Evolutionary conservation across 2,888 invertebrate species (phyloP).

Genomic region (Syrista parreyssii): DNA sequence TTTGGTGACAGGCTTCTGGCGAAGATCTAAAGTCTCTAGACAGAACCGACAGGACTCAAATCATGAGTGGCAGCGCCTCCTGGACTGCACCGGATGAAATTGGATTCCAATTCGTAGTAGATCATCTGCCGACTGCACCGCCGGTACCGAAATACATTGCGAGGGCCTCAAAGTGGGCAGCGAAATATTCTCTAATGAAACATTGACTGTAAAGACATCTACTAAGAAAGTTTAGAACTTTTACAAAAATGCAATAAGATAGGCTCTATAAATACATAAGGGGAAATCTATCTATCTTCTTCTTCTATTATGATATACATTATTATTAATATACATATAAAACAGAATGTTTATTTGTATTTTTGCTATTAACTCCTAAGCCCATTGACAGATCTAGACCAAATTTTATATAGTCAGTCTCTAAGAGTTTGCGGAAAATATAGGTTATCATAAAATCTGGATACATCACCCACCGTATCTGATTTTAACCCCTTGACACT

Average conservation of each 20-base stretch:
- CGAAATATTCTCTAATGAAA: not conserved
- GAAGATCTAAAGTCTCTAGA: not conserved
- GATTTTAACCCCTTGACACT: too few relatives aligned
- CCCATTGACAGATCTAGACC: too few relatives aligned
- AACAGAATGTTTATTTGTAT: too few relatives aligned
- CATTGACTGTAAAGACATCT: too few relatives aligned
- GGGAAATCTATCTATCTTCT: not conserved
- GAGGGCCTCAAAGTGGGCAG: conserved; percentile 18
- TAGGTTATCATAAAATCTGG: too few relatives aligned
- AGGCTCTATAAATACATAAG: not conserved
- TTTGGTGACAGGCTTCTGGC: not conserved
- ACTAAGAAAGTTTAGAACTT: not conserved
- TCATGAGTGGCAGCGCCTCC: conserved; percentile 24
- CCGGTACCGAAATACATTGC: conserved; percentile 32
- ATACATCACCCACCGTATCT: too few relatives aligned
- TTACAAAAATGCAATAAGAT: not conserved
- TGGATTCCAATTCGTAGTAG: conserved; percentile 25
- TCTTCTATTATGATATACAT: too few relatives aligned
- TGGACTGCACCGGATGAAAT: conserved; percentile 34
- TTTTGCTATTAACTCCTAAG: too few relatives aligned
- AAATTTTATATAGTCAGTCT: too few relatives aligned
- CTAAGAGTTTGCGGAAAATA: too few relatives aligned
- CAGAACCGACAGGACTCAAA: conserved; percentile 3
- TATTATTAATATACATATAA: too few relatives aligned
- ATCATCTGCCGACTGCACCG: conserved; percentile 29